phyloP scores from a whole-genome alignment of 2,113 vertebrate species.

The Hymenochirus boettgeri region DNA sequence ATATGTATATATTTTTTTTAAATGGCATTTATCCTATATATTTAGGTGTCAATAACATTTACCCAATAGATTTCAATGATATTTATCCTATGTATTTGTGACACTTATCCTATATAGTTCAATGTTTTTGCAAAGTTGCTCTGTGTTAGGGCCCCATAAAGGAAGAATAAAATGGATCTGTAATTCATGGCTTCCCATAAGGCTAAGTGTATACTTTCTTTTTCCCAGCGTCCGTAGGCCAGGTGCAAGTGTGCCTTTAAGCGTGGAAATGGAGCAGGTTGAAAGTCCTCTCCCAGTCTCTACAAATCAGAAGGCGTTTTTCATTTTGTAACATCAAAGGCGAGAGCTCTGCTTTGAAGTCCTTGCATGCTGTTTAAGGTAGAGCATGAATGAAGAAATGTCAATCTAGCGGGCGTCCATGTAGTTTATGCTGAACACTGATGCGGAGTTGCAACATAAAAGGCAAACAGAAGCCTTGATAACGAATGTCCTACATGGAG shows the following conservation, averaged over 20 bases:
- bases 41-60: too few relatives aligned
- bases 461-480: constrained; percentile 89
- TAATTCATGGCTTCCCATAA: too few relatives aligned
- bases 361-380: constrained; percentile 94
- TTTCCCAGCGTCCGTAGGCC: constrained; percentile 46
- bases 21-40: too few relatives aligned
- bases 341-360: constrained; percentile 83
- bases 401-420: constrained; percentile 95
- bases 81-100: too few relatives aligned
- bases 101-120: too few relatives aligned
- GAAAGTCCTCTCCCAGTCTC: constrained; percentile 85
- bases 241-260: constrained; percentile 54
- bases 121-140: too few relatives aligned
- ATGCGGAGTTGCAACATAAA: constrained; percentile 87
- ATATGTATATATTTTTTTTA: too few relatives aligned
- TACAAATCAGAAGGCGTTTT: constrained; percentile 87
- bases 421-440: constrained; percentile 93
- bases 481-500: constrained; percentile 92
- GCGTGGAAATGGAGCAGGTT: constrained; percentile 62
- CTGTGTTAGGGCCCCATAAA: too few relatives aligned
- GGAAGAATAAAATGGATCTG: too few relatives aligned
- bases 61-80: too few relatives aligned
- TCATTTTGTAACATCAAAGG: constrained; percentile 95
- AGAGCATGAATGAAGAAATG: constrained; percentile 95
- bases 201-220: constrained; percentile 30